These are phyloP conservation scores for Pseudobourletiella spinata DNA, from an alignment of 1,140 invertebrate genomes.

Conservation along the genomic window DNA sequence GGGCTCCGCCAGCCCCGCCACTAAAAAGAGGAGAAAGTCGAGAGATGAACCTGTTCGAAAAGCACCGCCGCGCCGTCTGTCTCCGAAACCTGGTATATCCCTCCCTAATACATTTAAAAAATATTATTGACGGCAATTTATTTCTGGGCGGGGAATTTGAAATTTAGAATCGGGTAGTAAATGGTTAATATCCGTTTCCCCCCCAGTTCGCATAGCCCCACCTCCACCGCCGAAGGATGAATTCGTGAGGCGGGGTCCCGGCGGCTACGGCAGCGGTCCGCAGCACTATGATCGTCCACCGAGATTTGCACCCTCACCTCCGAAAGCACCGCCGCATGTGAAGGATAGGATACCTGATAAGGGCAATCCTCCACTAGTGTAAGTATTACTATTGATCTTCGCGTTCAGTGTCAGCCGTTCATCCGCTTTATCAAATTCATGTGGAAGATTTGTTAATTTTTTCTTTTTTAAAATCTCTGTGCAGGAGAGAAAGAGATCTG, in stretches of 20 bases:
- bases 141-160: too few relatives aligned
- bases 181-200: too few relatives aligned
- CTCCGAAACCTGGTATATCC: slow-evolving; percentile 29
- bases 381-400: slow-evolving; percentile 9
- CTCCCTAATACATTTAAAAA: too few relatives aligned
- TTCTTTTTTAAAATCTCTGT: too few relatives aligned
- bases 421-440: too few relatives aligned
- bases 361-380: slow-evolving; percentile 9
- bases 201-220: slow-evolving; percentile 33
- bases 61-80: slow-evolving; percentile 27
- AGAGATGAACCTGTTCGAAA: slow-evolving; percentile 23
- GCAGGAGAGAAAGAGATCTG: slow-evolving; percentile 3
- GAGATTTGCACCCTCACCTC: slow-evolving; percentile 24
- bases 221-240: slow-evolving; percentile 28
- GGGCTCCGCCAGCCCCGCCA: slow-evolving; percentile 18
- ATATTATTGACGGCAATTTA: too few relatives aligned
- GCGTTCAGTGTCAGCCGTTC: too few relatives aligned
- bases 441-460: too few relatives aligned
- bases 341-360: slow-evolving; percentile 17
- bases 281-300: slow-evolving; percentile 12
- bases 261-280: slow-evolving; percentile 1
- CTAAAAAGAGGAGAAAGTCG: slow-evolving; percentile 16
- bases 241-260: slow-evolving; percentile 8
- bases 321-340: neutral
- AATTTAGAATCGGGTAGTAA: too few relatives aligned